Evolutionary conservation across 2,797 vertebrate species (phyloP).

Genomic region (Hypotaenidia philippensis): DNA sequence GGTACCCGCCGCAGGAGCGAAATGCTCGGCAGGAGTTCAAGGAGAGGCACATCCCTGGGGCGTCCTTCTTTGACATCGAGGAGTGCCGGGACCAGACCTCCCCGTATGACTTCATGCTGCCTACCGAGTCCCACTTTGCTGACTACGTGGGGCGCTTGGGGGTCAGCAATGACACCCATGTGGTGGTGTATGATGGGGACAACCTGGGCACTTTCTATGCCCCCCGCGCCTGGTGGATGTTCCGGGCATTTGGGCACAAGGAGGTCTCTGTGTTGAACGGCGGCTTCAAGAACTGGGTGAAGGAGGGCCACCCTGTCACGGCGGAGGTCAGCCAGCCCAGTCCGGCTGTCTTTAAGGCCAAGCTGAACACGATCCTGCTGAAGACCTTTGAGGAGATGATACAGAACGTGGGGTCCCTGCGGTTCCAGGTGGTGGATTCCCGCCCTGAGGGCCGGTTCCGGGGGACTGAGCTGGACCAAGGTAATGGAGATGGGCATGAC

Average conservation of each 20-base stretch:
- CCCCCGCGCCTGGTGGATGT: constrained; percentile 98
- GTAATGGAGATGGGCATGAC: constrained; percentile 81
- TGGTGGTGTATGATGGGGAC: constrained; percentile 94
- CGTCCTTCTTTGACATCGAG: constrained; percentile 92
- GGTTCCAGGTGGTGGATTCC: constrained; percentile 91
- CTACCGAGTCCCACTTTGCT: constrained; percentile 83
- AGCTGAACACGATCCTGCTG: constrained; percentile 80
- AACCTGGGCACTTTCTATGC: constrained; percentile 88
- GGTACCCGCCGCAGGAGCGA: constrained; percentile 87
- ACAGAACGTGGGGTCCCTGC: constrained; percentile 83
- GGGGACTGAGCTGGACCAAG: constrained; percentile 91
- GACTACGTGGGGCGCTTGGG: constrained; percentile 88
- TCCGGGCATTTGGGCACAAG: constrained; percentile 90
- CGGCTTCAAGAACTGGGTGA: constrained; percentile 90
- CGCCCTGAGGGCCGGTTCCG: constrained; percentile 87
- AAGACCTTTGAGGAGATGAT: constrained; percentile 91
- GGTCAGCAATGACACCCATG: constrained; percentile 89
- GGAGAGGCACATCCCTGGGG: constrained; percentile 88
- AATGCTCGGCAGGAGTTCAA: constrained; percentile 86
- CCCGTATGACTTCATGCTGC: constrained; percentile 89
- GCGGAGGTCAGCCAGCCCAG: constrained; percentile 77
- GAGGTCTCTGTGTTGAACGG: constrained; percentile 92
- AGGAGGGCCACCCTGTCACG: constrained; percentile 83
- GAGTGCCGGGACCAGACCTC: constrained; percentile 86
- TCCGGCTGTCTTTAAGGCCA: constrained; percentile 79